Conservation (phyloP, 2,888 invertebrate genomes). For the Magallana nippona region DNA sequence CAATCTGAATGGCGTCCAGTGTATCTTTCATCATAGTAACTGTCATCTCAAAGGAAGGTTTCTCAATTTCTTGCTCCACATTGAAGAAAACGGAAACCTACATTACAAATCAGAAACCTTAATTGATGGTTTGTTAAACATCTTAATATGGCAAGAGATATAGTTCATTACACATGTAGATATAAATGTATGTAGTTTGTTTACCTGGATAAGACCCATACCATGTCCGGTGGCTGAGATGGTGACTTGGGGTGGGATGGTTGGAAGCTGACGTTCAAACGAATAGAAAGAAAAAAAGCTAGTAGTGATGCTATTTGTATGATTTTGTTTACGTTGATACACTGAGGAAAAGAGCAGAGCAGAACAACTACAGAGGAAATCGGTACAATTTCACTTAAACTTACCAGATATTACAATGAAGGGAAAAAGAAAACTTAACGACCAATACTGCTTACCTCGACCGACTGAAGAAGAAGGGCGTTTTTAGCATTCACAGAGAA, state of each 20-base stretch:
- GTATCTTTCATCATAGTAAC: constrained; percentile 67
- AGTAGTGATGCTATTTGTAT: not conserved
- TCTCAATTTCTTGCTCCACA: constrained; percentile 70
- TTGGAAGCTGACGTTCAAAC: not conserved
- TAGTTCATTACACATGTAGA: not conserved
- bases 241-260: constrained; percentile 60
- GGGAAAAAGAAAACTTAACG: too few relatives aligned
- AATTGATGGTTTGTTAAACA: not conserved
- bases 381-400: not conserved
- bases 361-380: too few relatives aligned
- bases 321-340: not conserved
- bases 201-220: constrained; percentile 71
- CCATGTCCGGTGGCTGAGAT: constrained; percentile 72
- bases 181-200: not conserved
- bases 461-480: constrained; percentile 76
- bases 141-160: not conserved
- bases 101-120: not conserved
- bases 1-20: constrained; percentile 62
- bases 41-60: constrained; percentile 69
- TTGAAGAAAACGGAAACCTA: constrained; percentile 72
- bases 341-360: not conserved
- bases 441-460: constrained; percentile 64
- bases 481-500: constrained; percentile 73
- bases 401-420: not conserved
- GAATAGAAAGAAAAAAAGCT: not conserved